Evolutionary conservation across 2,797 vertebrate species (phyloP), one percentile per base, ranked within the genome.

Genomic region (Alectoris magna): DNA sequence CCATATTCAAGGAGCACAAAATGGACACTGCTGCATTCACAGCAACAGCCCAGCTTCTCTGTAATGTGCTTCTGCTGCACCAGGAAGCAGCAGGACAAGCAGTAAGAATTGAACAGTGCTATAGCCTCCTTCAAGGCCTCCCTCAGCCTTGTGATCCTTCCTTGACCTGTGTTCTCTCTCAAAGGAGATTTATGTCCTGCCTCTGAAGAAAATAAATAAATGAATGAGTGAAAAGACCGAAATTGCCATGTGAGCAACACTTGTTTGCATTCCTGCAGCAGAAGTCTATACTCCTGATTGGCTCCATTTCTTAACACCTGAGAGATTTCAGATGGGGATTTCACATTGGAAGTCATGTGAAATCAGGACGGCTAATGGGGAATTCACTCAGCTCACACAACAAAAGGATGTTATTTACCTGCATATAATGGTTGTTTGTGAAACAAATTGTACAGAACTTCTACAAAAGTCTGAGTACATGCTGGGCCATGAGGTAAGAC

Each of bases 31-130:
- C 31, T 58, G 59, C 1, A 2, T 34, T 29, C 7, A 10, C 9
- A 14, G 62, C 19, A 64, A 27, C 19, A 6, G 19, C 14, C 39
- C 39, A 64, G 31, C 9, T 62, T 55, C 78, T 89, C 36, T 24
- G 23, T 0, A 0, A 9, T 1, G 1, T 29, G 36, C 3, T 11
- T 69, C 24, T 5, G 12, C 1, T 3, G 10, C 55, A 58, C 22
- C 36, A 26, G 44, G 39, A 58, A 63, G 53, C 36, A 55, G n/a
- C 31, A 4, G 59, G 49, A 55, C 2, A 6, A 38, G 23, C 10
- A 9, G n/a, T 3, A 4, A 10, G 22, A 60, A 9, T 36, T 53
- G 11, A 14, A 8, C 0, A 0, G 8, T 36, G 12, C 31, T 41
- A 7, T 21, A 51, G 39, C 27, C 29, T 66, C 14, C 41, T 79